phyloP scores from a whole-genome alignment of 2,797 vertebrate genomes.

The Holocentrus rufus region DNA sequence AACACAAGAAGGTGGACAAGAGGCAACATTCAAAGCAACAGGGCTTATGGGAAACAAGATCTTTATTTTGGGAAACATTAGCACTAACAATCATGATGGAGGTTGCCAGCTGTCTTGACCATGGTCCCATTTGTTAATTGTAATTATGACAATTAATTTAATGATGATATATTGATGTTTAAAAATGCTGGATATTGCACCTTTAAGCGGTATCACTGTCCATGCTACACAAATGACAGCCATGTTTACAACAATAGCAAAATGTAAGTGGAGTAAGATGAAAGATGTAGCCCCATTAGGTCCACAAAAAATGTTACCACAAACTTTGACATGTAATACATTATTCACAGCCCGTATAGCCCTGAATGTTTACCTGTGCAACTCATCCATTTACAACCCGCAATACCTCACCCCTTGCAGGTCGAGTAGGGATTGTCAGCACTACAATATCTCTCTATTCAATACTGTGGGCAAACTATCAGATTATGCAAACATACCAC shows the following conservation, averaged over 20 bases:
- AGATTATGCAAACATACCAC: constrained; percentile 53
- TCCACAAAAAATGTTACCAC: neutral
- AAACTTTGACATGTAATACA: neutral
- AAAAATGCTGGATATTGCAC: neutral
- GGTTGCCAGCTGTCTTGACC: no score
- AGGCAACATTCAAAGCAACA: no score
- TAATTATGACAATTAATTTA: no score
- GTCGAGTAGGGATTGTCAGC: constrained; percentile 51
- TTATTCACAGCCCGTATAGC: constrained; percentile 5
- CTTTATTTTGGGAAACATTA: no score
- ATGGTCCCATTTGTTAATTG: no score
- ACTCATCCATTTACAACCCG: constrained; percentile 21
- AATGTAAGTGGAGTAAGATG: neutral
- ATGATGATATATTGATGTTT: neutral
- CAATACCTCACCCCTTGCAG: constrained; percentile 16
- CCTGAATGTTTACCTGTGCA: constrained; percentile 32
- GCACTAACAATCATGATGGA: no score
- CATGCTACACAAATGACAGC: neutral
- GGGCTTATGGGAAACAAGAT: no score
- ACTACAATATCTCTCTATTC: constrained; percentile 36
- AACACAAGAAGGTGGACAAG: no score
- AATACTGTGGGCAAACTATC: constrained; percentile 31
- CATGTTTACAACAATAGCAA: neutral
- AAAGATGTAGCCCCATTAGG: neutral
- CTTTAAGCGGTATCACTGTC: neutral